These are phyloP conservation scores for Drosophila niveifrons DNA, from an alignment of 2,888 invertebrate species.

Conservation along the genomic window DNA sequence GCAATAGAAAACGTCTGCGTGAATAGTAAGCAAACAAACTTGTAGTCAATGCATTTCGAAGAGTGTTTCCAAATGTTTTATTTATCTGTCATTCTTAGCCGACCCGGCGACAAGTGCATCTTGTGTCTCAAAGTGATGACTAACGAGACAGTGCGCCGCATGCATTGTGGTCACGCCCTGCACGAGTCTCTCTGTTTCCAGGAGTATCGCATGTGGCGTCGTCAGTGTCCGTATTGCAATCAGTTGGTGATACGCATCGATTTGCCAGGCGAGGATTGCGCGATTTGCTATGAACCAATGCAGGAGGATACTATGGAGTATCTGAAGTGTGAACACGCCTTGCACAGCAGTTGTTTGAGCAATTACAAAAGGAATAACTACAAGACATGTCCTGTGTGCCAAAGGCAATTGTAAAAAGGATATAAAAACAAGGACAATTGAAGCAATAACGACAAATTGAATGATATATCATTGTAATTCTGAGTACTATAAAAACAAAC, in stretches of 20 bases:
- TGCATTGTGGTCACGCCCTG: constrained; percentile 60
- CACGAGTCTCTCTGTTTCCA: constrained; percentile 33
- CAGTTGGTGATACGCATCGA: constrained; percentile 4
- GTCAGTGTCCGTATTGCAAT: constrained; percentile 43
- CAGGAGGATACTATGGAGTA: constrained; percentile 5
- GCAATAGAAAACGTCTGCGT: not conserved
- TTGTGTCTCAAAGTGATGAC: constrained; percentile 31
- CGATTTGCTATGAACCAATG: constrained; percentile 59
- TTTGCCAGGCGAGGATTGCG: constrained; percentile 52
- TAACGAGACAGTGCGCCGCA: constrained; percentile 18
- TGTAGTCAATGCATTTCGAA: not conserved
- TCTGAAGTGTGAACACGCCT: constrained; percentile 61
- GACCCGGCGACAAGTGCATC: constrained; percentile 49
- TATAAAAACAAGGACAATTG: not conserved
- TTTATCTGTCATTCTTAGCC: constrained; percentile 27
- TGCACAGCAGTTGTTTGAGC: constrained; percentile 47
- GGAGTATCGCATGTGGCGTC: not conserved
- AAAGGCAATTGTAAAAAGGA: constrained; percentile 1
- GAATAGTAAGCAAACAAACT: constrained; percentile 8
- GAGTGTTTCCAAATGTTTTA: not conserved
- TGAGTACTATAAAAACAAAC: constrained; percentile 20
- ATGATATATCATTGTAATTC: constrained; percentile 11
- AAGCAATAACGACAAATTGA: not conserved
- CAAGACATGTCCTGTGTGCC: constrained; percentile 50
- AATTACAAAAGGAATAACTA: not conserved